phyloP scores from a whole-genome alignment of 64 coral and sea anemone genomes.

The Pocillopora damicornis region DNA sequence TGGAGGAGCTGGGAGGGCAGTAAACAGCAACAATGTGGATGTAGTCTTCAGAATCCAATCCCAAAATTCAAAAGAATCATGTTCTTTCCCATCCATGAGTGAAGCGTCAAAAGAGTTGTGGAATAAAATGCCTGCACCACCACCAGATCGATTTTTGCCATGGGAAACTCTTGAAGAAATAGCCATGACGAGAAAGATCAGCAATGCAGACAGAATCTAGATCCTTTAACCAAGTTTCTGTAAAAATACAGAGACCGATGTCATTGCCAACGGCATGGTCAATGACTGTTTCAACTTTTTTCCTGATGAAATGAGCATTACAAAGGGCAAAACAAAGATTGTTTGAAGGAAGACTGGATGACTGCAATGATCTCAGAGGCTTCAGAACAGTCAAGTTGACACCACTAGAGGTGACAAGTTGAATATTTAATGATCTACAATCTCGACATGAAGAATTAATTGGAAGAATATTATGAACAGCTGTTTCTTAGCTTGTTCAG shows the following conservation, averaged over 20 bases:
- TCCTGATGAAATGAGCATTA: slow-evolving; percentile 2
- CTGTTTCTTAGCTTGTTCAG: neutral
- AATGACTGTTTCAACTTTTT: slow-evolving; percentile 17
- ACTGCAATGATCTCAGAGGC: neutral
- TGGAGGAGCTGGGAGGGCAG: slow-evolving; percentile 1
- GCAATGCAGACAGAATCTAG: neutral
- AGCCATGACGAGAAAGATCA: neutral
- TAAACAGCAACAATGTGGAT: slow-evolving; percentile 7
- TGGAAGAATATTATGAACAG: slow-evolving; percentile 19
- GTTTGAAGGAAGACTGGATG: slow-evolving; percentile 13
- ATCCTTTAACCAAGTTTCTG: neutral
- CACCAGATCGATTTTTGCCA: slow-evolving; percentile 8
- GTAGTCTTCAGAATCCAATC: neutral
- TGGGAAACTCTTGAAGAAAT: neutral
- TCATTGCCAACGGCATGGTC: slow-evolving; percentile 19
- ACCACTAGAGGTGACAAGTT: slow-evolving; percentile 7
- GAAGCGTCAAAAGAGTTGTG: neutral
- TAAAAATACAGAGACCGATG: neutral
- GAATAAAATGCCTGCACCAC: neutral
- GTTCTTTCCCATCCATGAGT: slow-evolving; percentile 5
- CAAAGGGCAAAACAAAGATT: neutral
- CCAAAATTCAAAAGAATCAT: slow-evolving; percentile 5
- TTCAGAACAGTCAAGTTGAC: neutral
- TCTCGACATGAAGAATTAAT: slow-evolving; percentile 2
- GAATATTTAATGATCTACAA: slow-evolving; percentile 26